Conservation (phyloP, 2,113 vertebrate genomes). For the Alethe castanea region DNA sequence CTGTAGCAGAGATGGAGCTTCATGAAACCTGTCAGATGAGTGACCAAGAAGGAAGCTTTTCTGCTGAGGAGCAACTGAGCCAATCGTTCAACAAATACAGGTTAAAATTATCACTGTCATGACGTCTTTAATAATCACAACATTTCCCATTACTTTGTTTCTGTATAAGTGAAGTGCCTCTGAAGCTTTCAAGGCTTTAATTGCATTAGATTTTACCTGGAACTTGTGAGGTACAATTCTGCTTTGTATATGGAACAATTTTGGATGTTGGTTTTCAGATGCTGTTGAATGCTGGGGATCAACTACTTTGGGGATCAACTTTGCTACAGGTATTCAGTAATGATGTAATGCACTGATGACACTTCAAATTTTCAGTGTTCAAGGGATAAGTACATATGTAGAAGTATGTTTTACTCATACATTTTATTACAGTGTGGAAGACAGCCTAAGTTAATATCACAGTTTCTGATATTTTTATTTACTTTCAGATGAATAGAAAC, state of each 20-base stretch:
- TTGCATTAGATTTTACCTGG: neutral
- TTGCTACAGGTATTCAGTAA: neutral
- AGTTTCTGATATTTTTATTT: neutral
- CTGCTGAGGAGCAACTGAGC: constrained; percentile 49
- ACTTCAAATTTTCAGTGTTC: neutral
- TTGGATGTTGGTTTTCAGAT: neutral
- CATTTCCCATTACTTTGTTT: neutral
- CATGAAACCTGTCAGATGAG: constrained; percentile 28
- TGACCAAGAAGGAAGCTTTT: constrained; percentile 56
- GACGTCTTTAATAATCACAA: neutral
- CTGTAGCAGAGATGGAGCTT: constrained; percentile 1
- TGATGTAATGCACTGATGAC: neutral
- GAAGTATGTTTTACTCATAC: neutral
- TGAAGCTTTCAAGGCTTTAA: neutral
- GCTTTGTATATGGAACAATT: neutral
- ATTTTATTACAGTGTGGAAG: neutral
- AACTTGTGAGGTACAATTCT: neutral
- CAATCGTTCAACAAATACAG: constrained; percentile 65
- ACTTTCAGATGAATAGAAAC: neutral
- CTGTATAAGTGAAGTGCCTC: neutral
- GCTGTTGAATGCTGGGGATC: neutral
- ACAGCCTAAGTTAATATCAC: neutral
- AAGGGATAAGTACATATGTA: neutral
- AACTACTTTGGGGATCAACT: neutral
- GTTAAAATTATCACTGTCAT: constrained; percentile 15